Base-by-base conservation (phyloP, 2,888 invertebrate genomes). In the Cryptophagus acutangulus region DNA sequence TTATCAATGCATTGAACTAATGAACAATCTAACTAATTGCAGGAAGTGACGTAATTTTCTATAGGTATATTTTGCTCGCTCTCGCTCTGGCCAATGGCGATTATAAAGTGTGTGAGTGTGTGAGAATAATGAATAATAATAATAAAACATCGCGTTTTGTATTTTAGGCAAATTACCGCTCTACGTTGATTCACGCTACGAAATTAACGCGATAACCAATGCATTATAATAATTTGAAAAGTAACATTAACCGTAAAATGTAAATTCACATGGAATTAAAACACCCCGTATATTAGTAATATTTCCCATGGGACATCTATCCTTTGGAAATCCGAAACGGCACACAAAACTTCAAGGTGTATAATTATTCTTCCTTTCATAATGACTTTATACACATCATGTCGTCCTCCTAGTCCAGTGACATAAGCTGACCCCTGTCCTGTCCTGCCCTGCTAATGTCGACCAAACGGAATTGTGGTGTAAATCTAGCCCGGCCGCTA, bases 1-100 rank as follows among this genome's bases (percentile, higher is more conserved):
- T 65, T 65, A 63, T 61, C 62, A 58, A 63, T 59, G 62, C 62
- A 63, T 63, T 61, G 58, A 62, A 54, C 60, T 62, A 63, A 63
- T 63, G 61, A 65, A 63, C 63, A 60, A 63, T 61, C 55, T 48
- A 51, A 45, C 51, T 62, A 65, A 65, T 65, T 64, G 54, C 64
- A 54, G 64, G 65, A 65, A 55, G 56, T 64, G 64, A 65, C 63
- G 63, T 57, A 58, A 58, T 52, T 53, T 49, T 46, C 46, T 52
- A n/a, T n/a, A n/a, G n/a, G n/a, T n/a, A n/a, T n/a, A n/a, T n/a
- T n/a, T n/a, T n/a, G n/a, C n/a, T n/a, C n/a, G n/a, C n/a, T n/a
- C n/a, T n/a, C n/a, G n/a, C n/a, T n/a, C n/a, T n/a, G n/a, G n/a
- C n/a, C n/a, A n/a, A n/a, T n/a, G n/a, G n/a, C 51, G 53, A 46